Base-by-base conservation (phyloP, 2,113 vertebrate genomes). In the Fulmarus glacialis region DNA sequence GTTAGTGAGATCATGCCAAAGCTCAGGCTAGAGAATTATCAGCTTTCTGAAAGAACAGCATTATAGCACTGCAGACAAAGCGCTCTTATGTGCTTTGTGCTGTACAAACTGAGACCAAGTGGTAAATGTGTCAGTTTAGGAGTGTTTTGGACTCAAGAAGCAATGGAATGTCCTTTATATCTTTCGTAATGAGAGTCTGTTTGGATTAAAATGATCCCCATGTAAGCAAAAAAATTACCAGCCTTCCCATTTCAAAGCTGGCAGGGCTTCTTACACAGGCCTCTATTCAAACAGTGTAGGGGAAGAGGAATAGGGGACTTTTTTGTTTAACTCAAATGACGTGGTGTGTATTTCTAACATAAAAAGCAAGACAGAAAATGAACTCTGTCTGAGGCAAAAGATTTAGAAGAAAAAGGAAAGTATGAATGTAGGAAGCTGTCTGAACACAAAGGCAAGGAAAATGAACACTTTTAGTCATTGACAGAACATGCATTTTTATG, bases 171-270 rank as follows among this genome's bases (percentile, higher is more conserved):
- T 95, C 92, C 92, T 97, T 97, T 88, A 88, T 88, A 93, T 95
- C 89, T 93, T 96, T 93, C 13, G 38, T 90, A 97, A 91, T 90
- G 71, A 90, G 95, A 95, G 84, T 92, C 94, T 95, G 95, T 91
- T 95, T 97, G 93, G 93, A 95, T 92, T 97, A 93, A 95, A 96
- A 96, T 91, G 68, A 93, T 95, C 94, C 96, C 83, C 92, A 91
- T 94, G 81, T 97, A 97, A 96, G 97, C 84, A 97, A 95, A 96
- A 93, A 92, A 95, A 85, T 66, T 11, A 96, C 71, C 89, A 96
- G 78, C 82, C 67, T 96, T 95, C 82, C 78, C 42, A 77, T 97
- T 97, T 93, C 78, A 88, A 94, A 96, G 84, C 91, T 97, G 93
- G 91, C 89, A 96, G 30, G 45, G 83, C 87, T 91, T 95, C 96